Evolutionary conservation across 2,888 invertebrate species (phyloP), one percentile per base, ranked within the genome.

Genomic region (Gonocerus acuteangulatus): DNA sequence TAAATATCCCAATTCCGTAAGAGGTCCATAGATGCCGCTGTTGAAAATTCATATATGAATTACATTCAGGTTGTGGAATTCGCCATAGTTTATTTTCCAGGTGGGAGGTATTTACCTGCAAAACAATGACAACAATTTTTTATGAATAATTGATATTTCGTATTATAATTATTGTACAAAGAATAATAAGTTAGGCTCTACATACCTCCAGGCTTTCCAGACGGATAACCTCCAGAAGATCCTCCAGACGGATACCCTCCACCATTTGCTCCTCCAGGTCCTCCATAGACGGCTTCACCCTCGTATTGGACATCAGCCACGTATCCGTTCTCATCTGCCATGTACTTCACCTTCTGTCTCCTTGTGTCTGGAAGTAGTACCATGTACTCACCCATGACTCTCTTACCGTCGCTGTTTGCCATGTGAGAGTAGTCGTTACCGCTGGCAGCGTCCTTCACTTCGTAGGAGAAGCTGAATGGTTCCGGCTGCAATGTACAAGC

Each of bases 241-340:
- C 63, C 60, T 51, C 62, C 61, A 15, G 62, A 57, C 18, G 62
- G 60, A 52, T 61, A 62, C 4, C 67, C 67, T 7, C 61, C 62
- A 6, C 64, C 63, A 4, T 63, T 62, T 15, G 62, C 63, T n/a
- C 63, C 64, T 7, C 63, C 65, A 22, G 64, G 66, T 19, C 59
- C 66, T n/a, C 62, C 67, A 11, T 61, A 63, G 48, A 75, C 77
- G 0, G 86, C 85, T 65, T 82, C 80, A 0, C 86, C 87, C 70
- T 86, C 85, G 72, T 87, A 85, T 65, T 81, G 77, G 2, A 91
- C 89, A 77, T 90, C 89, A 68, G 92, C 92, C 71, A 89, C 88
- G 76, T 88, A 93, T 32, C 92, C 92, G 69, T 86, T 87, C 73
- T 88, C 87, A 72, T 91, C 91, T 0, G 87, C 87, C 0, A 86